Conservation (phyloP, 1,140 invertebrate species). For the Myzus persicae region DNA sequence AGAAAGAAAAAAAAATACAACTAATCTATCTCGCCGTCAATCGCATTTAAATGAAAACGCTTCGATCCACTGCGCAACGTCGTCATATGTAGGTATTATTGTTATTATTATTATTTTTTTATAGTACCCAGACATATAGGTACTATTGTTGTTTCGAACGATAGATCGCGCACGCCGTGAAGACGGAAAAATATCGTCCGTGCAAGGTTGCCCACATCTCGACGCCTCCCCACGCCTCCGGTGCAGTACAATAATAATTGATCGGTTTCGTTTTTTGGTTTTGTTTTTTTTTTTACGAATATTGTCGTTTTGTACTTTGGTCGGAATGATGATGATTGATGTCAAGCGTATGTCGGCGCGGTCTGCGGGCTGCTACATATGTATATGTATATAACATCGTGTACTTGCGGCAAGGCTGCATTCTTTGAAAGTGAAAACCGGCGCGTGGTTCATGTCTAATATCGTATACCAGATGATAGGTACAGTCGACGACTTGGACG, state of each 20-base stretch:
- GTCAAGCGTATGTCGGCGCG: neutral
- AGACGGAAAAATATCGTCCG: neutral
- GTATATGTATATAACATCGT: neutral
- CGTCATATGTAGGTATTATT: neutral
- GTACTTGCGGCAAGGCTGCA: constrained; percentile 23
- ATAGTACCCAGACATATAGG: neutral
- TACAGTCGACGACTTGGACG: neutral
- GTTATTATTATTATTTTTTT: neutral
- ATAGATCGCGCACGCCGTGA: neutral
- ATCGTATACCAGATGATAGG: neutral
- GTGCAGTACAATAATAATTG: neutral
- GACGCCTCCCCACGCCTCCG: neutral
- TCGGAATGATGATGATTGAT: constrained; percentile 21
- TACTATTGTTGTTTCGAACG: neutral
- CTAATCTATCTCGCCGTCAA: neutral
- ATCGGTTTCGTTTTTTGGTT: neutral
- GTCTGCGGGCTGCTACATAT: neutral
- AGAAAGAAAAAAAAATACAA: neutral
- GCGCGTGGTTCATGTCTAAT: neutral
- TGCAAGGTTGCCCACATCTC: neutral
- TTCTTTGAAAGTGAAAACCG: constrained; percentile 53
- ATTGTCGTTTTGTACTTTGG: constrained; percentile 15
- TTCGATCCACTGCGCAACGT: neutral
- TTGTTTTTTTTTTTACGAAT: neutral
- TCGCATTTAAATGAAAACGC: neutral